A percentile compares a stretch with the other conserved stretches of the same genome.
phyloP scores from a whole-genome alignment of 2,888 invertebrate genomes.

The Amaurobius ferox region DNA sequence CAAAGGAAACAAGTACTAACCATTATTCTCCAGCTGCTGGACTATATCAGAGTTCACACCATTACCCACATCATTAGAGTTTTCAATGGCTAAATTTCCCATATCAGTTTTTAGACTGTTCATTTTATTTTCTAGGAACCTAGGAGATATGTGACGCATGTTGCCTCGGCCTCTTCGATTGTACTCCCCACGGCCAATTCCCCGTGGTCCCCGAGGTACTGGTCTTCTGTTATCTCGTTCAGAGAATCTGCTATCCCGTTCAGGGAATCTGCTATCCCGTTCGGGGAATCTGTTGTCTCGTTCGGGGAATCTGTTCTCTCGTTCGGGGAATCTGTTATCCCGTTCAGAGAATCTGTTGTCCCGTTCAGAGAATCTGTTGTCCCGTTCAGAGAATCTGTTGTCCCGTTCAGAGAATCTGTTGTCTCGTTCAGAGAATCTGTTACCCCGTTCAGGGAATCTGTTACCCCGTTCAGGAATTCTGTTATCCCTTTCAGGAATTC shows the following conservation, averaged over 20 bases:
- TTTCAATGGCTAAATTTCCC: constrained; percentile 45
- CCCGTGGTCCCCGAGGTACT: constrained; percentile 24
- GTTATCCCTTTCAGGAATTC: too few relatives aligned
- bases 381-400: neutral
- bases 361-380: neutral
- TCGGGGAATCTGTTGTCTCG: neutral
- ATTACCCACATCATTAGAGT: constrained; percentile 21
- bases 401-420: neutral
- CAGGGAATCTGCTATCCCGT: neutral
- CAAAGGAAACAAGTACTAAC: constrained; percentile 20
- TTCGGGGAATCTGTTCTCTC: neutral
- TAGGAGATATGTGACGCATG: constrained; percentile 52
- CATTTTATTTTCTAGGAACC: constrained; percentile 54
- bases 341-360: neutral
- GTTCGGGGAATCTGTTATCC: neutral
- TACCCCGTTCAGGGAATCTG: too few relatives aligned
- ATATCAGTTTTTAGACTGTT: constrained; percentile 35
- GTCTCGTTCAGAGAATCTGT: neutral
- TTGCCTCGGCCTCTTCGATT: constrained; percentile 38
- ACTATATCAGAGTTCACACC: constrained; percentile 18
- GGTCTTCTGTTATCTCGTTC: constrained; percentile 35
- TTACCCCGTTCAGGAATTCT: too few relatives aligned
- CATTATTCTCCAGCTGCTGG: constrained; percentile 28
- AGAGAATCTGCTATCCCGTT: neutral
- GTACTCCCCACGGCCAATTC: constrained; percentile 45